Conservation (phyloP, 2,113 vertebrate species). For the human (Homo sapiens) region DNA sequence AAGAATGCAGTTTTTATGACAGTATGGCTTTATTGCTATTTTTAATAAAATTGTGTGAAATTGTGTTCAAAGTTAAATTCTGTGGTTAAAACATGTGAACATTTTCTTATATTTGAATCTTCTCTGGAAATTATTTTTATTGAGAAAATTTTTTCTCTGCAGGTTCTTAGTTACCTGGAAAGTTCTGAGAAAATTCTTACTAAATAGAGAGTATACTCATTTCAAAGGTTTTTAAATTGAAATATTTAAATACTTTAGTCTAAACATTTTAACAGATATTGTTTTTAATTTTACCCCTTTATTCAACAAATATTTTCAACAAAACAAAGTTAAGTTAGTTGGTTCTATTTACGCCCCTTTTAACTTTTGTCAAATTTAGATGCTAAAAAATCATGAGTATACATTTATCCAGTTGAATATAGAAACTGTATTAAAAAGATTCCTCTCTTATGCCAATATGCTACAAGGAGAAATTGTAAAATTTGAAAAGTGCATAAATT, state of each 20-base stretch:
- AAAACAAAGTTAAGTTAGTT: slow-evolving; percentile 2
- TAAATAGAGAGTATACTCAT: background rate
- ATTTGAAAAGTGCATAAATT: background rate
- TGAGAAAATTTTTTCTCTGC: background rate
- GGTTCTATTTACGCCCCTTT: background rate
- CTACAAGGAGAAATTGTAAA: background rate
- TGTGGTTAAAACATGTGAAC: background rate
- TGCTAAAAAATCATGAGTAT: background rate
- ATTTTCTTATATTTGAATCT: background rate
- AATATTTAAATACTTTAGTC: background rate
- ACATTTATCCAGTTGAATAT: background rate
- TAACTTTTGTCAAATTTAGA: background rate
- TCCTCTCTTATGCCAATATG: background rate
- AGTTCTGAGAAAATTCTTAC: background rate
- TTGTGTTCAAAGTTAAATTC: background rate
- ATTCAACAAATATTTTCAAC: background rate
- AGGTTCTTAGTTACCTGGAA: background rate
- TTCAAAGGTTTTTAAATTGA: background rate
- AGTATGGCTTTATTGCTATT: background rate
- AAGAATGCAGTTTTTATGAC: background rate
- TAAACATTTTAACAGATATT: background rate
- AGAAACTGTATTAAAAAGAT: background rate
- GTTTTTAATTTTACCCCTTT: slow-evolving; percentile 29
- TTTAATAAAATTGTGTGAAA: background rate
- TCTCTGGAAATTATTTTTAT: background rate